A percentile compares a stretch with the other conserved stretches of the same genome.
phyloP scores from a whole-genome alignment of 2,888 invertebrate genomes.

The Hetaerina titia region DNA sequence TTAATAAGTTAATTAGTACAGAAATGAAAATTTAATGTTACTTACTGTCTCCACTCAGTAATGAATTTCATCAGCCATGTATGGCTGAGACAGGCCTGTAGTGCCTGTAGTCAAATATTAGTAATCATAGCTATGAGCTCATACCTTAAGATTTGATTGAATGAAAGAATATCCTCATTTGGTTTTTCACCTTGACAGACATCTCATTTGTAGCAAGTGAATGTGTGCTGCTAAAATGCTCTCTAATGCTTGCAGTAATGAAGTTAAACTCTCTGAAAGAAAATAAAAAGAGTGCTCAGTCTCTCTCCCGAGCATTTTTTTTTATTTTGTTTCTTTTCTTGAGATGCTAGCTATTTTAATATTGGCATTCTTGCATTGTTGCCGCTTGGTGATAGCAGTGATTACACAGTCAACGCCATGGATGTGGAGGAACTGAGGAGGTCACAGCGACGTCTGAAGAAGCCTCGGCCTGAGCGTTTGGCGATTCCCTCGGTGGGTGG shows the following conservation, averaged over 20 bases:
- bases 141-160: too few relatives aligned
- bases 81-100: too few relatives aligned
- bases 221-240: too few relatives aligned
- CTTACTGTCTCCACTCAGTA: neutral
- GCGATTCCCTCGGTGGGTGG: slow-evolving; percentile 73
- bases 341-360: neutral
- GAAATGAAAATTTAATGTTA: neutral
- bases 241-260: too few relatives aligned
- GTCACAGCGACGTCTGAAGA: slow-evolving; percentile 85
- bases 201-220: too few relatives aligned
- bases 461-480: slow-evolving; percentile 77
- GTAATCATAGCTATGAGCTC: too few relatives aligned
- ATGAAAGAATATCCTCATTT: too few relatives aligned
- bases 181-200: too few relatives aligned
- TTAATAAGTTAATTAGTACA: neutral
- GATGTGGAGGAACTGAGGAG: slow-evolving; percentile 90
- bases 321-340: too few relatives aligned
- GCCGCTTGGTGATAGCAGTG: slow-evolving; percentile 78
- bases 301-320: neutral
- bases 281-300: too few relatives aligned
- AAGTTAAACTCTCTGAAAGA: too few relatives aligned
- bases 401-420: slow-evolving; percentile 93
- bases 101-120: too few relatives aligned
- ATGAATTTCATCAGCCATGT: neutral
- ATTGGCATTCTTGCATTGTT: neutral